Base-by-base conservation (phyloP, 2,797 vertebrate species). In the Arrhamphus sclerolepis region DNA sequence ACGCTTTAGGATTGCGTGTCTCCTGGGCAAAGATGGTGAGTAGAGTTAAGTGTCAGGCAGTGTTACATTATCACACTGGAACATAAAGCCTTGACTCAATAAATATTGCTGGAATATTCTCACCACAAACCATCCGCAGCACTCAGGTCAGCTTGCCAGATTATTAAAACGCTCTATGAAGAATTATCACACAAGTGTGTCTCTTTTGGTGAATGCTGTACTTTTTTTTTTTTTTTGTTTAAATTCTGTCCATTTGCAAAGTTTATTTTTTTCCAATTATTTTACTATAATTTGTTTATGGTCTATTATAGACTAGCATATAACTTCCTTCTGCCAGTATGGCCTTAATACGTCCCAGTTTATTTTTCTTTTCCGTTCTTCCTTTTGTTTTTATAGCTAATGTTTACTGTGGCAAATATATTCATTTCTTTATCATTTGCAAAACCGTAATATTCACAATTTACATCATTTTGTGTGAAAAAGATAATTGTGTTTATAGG, bases 11-110 rank as follows among this genome's bases (percentile, higher is more conserved):
- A 82, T 80, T 82, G 87, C 75, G 80, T 78, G 78, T 90, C 89
- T 91, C 89, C 81, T 83, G 86, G 89, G 89, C 74, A 73, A 77
- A 85, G 87, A 87, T 82, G 78, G 84, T 66, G 83, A 89, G 80
- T 73, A 67, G 86, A 88, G 84, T 88, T 90, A 86, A 90, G 87
- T 88, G 86, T 88, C 87, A 82, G 72, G 78, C 51, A 43, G 81
- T 81, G 80, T 87, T 90, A 84, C 78, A 83, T 89, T 86, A 82
- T 86, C 81, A 81, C 56, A 26, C 66, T 17, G 73, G 63, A 67
- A 80, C 76, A 75, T 76, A 78, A 84, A 86, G 80, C 74, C 59
- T 62, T 55, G 48, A 79, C 68, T 80, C 77, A 75, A 85, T 84
- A 83, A 83, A 83, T 77, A 84, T 66, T 43, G 42, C 64, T 22